Percentiles rank a stretch among this genome's conserved stretches.
phyloP scores from a whole-genome alignment of 2,888 invertebrate genomes.

The Arrhopalites spinosus region DNA sequence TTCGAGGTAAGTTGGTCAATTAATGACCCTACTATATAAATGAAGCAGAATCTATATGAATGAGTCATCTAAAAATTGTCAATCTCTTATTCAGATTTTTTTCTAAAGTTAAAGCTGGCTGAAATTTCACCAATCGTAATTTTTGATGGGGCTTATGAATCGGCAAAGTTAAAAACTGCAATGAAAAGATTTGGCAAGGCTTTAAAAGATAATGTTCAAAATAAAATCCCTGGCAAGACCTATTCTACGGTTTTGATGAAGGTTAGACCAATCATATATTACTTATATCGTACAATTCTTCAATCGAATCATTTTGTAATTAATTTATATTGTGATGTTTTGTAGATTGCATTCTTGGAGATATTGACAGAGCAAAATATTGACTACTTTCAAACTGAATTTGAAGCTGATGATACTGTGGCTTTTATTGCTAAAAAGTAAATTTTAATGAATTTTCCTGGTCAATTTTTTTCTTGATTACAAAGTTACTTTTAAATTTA shows the following conservation, averaged over 20 bases:
- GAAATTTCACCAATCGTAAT: constrained; percentile 74
- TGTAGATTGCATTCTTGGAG: constrained; percentile 75
- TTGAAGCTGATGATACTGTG: constrained; percentile 88
- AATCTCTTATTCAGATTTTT: too few species aligned
- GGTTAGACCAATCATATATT: too few species aligned
- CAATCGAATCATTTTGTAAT: neutral
- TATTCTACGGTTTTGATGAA: constrained; percentile 45
- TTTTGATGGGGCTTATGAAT: constrained; percentile 79
- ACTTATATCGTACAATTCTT: neutral
- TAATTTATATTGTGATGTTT: neutral
- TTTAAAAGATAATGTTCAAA: constrained; percentile 46
- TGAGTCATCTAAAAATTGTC: too few species aligned
- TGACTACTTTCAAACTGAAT: constrained; percentile 73
- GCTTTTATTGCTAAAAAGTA: constrained; percentile 79
- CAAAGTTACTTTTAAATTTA: too few species aligned
- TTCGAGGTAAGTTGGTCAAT: too few species aligned
- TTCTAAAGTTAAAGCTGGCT: constrained; percentile 71
- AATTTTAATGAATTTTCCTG: too few species aligned
- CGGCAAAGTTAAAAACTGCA: constrained; percentile 72
- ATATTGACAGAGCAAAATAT: constrained; percentile 70
- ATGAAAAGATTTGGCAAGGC: constrained; percentile 52
- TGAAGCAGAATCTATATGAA: too few species aligned
- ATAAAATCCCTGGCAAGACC: constrained; percentile 41
- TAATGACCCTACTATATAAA: too few species aligned
- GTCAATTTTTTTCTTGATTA: too few species aligned